Evolutionary conservation across 2,888 invertebrate species (phyloP).

Genomic region (Hetaerina titia): DNA sequence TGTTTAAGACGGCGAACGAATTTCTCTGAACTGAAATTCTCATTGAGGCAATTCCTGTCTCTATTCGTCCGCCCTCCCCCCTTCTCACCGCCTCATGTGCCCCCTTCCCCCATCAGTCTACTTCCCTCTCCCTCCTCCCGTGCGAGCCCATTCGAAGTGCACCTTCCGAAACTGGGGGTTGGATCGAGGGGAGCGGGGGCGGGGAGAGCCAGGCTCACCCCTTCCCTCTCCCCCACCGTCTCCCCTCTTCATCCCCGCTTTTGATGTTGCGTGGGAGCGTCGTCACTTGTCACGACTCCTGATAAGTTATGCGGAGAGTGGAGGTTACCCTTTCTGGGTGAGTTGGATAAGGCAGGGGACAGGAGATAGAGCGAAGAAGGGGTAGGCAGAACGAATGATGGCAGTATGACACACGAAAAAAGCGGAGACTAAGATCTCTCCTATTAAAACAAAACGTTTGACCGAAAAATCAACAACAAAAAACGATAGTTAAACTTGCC

Average conservation of each 20-base stretch:
- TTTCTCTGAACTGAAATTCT: too few relatives aligned
- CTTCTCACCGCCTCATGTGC: background rate
- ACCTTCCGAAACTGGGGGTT: background rate
- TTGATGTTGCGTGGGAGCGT: constrained; percentile 51
- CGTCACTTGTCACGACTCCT: constrained; percentile 45
- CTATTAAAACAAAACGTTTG: background rate
- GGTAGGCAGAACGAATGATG: background rate
- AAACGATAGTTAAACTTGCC: too few relatives aligned
- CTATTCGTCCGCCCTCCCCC: background rate
- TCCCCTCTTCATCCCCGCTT: background rate
- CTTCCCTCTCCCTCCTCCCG: background rate
- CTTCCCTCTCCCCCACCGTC: background rate
- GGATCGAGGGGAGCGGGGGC: background rate
- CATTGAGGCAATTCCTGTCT: background rate
- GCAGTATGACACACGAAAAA: background rate
- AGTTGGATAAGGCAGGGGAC: background rate
- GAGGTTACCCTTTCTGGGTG: background rate
- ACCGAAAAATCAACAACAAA: background rate
- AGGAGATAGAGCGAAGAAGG: background rate
- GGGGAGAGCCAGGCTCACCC: background rate
- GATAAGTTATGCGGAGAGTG: constrained; percentile 46
- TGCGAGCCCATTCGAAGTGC: background rate
- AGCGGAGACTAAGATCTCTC: background rate
- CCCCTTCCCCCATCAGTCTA: background rate
- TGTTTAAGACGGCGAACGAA: too few relatives aligned